Base-by-base conservation (phyloP, 2,113 vertebrate species). In the Nycticorax nycticorax region DNA sequence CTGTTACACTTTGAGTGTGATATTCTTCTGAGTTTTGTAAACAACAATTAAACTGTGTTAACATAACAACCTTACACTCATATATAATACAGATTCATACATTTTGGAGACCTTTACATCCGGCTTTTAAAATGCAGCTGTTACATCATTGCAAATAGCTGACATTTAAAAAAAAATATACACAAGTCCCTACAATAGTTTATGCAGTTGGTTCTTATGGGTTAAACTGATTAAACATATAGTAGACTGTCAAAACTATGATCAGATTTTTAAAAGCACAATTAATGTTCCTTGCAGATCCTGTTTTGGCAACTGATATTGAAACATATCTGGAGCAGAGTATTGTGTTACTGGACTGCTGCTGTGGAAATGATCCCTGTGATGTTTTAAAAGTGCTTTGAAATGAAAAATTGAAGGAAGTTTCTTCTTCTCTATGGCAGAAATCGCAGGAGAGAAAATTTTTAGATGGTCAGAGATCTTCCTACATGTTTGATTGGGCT, bases 391-490 rank as follows among this genome's bases (percentile, higher is more conserved):
- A 89, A 85, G 59, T 37, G 45, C 57, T 95, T 96, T 90, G 85
- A 96, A 88, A 95, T 83, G 47, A 74, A 92, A 89, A 96, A 93
- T 66, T 48, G 24, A 80, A 90, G 88, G 75, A 92, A 90, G 27
- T 66, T 68, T 85, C 35, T 80, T 81, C 69, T 91, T 73, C 57
- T 88, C 7, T 73, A 0, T 60, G 50, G 41, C 45, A 69, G 22
- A 82, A 83, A n/a, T 53, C 50, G 27, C 45, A 62, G 41, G 23
- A 66, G 47, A 60, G 57, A 79, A 56, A 26, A 13, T 16, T 39
- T 91, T 76, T 35, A 26, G 27, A 12, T 76, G 33, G 19, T 50
- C 22, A 15, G 75, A 66, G 22, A 32, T 64, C 21, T 83, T 76
- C 21, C 35, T 78, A 4, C 21, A 0, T n/a, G n/a, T 83, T 75